A percentile compares a stretch with the other conserved stretches of the same genome.
Evolutionary conservation across 2,888 invertebrate genomes (phyloP).

Genomic region (Drosophila algonquin): DNA sequence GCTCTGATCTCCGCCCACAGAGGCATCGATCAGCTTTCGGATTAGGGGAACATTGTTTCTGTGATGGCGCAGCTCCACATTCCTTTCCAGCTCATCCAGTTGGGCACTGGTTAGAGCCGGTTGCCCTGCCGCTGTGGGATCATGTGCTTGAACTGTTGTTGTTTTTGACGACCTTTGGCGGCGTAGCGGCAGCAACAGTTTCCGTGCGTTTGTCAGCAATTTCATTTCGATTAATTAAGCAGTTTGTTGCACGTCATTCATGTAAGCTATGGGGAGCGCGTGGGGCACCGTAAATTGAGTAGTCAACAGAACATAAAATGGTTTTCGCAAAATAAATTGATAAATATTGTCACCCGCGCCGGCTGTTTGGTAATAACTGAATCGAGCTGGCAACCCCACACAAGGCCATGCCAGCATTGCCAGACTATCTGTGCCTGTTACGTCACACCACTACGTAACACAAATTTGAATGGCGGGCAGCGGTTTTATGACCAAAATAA

Average conservation of each 20-base stretch:
- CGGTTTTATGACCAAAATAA: constrained; percentile 18
- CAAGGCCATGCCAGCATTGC: constrained; percentile 10
- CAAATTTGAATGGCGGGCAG: constrained; percentile 6
- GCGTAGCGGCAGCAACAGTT: constrained; percentile 44
- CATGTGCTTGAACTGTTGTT: constrained; percentile 34
- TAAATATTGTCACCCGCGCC: constrained; percentile 16
- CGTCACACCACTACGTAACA: constrained; percentile 6
- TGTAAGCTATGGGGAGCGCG: neutral
- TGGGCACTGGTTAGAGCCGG: constrained; percentile 56
- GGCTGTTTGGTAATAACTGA: constrained; percentile 41
- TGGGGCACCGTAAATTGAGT: constrained; percentile 8
- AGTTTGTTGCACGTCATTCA: constrained; percentile 9
- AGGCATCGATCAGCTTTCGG: constrained; percentile 56
- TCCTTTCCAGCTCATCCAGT: constrained; percentile 71
- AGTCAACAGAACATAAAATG: constrained; percentile 18
- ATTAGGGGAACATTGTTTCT: constrained; percentile 74
- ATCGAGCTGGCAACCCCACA: constrained; percentile 1
- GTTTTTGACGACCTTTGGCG: constrained; percentile 56
- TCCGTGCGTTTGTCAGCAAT: constrained; percentile 52
- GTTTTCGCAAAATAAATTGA: constrained; percentile 14
- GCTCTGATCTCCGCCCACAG: constrained; percentile 7
- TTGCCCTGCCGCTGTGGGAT: constrained; percentile 20
- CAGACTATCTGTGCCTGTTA: neutral
- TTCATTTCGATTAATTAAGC: constrained; percentile 66
- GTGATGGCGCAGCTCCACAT: constrained; percentile 68